These are phyloP conservation scores for Phrynocephalus vlangalii DNA, from an alignment of 2,797 vertebrate genomes.

Conservation along the genomic window DNA sequence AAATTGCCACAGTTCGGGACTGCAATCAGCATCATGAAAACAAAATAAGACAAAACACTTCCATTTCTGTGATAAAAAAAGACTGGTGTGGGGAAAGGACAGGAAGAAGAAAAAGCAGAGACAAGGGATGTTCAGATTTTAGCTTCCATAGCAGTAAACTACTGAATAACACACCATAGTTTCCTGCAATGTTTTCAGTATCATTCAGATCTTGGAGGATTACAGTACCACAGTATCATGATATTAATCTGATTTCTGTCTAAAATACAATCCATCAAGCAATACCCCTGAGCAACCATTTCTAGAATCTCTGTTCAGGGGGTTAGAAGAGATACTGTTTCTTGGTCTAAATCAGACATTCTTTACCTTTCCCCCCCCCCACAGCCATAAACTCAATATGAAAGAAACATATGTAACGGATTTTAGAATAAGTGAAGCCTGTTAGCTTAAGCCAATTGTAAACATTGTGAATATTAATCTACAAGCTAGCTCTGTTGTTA, in stretches of 20 bases:
- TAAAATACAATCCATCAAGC: background rate
- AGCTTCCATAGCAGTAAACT: conserved; percentile 26
- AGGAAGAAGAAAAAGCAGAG: background rate
- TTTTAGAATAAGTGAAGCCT: too few species aligned
- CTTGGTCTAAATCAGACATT: background rate
- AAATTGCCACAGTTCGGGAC: conserved; percentile 30
- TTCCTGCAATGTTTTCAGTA: conserved; percentile 29
- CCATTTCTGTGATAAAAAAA: conserved; percentile 41
- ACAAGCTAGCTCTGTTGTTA: too few species aligned
- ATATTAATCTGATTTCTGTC: background rate
- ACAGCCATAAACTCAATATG: too few species aligned
- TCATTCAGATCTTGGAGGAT: conserved; percentile 30
- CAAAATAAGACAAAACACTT: conserved; percentile 33
- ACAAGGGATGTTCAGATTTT: conserved; percentile 46
- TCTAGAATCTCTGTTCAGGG: background rate
- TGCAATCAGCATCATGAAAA: conserved; percentile 16
- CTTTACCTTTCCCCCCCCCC: too few species aligned
- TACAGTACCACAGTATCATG: background rate
- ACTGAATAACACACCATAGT: background rate
- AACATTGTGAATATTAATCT: too few species aligned
- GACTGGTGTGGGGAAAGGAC: conserved; percentile 6
- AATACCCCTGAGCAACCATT: background rate
- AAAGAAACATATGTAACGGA: too few species aligned
- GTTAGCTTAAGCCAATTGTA: too few species aligned
- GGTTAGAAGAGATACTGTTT: background rate